phyloP scores from a whole-genome alignment of 2,113 vertebrate species.

The Sphyrna mokarran region DNA sequence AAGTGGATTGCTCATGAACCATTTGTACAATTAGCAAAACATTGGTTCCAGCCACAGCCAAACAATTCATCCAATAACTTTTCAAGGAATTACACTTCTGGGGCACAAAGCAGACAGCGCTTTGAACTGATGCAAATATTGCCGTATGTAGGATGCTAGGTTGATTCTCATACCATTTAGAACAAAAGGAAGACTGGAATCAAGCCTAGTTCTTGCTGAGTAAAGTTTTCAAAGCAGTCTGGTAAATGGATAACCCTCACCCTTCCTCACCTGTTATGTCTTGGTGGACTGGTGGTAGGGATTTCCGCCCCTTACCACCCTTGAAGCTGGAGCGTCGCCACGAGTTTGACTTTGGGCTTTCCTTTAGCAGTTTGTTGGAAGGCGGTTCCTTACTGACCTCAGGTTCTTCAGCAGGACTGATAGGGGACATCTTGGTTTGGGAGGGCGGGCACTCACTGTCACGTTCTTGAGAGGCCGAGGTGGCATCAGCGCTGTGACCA shows the following conservation, averaged over 20 bases:
- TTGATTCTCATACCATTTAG: not conserved
- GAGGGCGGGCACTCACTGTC: not conserved
- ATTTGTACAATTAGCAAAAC: not conserved
- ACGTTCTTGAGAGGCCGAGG: no score
- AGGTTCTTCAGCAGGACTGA: not conserved
- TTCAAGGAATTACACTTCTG: not conserved
- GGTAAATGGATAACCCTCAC: not conserved
- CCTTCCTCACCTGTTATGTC: slow-evolving; percentile 48
- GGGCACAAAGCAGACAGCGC: not conserved
- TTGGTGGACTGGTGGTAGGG: slow-evolving; percentile 52
- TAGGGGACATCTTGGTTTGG: not conserved
- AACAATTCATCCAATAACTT: not conserved
- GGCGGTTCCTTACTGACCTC: not conserved
- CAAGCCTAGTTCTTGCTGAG: not conserved
- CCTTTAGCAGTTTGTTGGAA: not conserved
- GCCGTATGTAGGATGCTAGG: not conserved
- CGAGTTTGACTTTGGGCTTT: slow-evolving; percentile 47
- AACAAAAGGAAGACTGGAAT: not conserved
- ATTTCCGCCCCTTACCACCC: slow-evolving; percentile 52
- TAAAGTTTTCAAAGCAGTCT: not conserved
- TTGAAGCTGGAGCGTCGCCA: slow-evolving; percentile 54
- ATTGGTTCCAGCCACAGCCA: not conserved
- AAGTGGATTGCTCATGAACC: not conserved
- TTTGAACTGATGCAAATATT: not conserved
- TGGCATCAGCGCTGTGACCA: not conserved